Percentiles rank a stretch among this genome's conserved stretches.
Evolutionary conservation across 2,797 vertebrate genomes (phyloP).

Genomic region (Acrossocheilus wenchowensis): DNA sequence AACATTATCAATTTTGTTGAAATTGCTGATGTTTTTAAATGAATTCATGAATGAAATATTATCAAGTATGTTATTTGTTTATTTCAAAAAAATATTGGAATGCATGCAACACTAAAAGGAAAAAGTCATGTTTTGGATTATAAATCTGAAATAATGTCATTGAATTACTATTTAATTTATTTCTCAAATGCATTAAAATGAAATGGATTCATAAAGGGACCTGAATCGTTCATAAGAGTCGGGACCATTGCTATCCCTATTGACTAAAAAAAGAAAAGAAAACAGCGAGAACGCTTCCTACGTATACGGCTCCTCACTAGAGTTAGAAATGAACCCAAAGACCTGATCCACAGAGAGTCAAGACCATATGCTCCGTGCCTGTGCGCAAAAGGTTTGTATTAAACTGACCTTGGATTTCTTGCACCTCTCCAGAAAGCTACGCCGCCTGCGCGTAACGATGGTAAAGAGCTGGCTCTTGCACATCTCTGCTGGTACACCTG

Average conservation of each 20-base stretch:
- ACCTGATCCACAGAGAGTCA: neutral
- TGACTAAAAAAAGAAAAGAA: neutral
- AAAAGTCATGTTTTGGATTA: neutral
- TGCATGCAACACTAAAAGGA: neutral
- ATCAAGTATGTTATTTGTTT: neutral
- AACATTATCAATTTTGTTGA: neutral
- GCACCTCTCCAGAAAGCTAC: conserved; percentile 4
- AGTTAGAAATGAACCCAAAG: conserved; percentile 2
- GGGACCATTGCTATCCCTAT: neutral
- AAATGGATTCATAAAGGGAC: neutral
- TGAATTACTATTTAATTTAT: neutral
- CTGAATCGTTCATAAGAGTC: neutral
- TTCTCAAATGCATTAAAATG: neutral
- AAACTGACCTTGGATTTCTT: conserved; percentile 3
- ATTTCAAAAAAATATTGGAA: neutral
- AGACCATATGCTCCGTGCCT: neutral
- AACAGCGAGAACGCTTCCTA: neutral
- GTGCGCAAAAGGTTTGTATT: neutral
- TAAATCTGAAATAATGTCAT: neutral
- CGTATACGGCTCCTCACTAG: neutral
- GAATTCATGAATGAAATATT: neutral
- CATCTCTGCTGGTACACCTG: conserved; percentile 43
- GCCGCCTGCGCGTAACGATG: conserved; percentile 21
- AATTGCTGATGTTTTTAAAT: neutral
- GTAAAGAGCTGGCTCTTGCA: conserved; percentile 6